Evolutionary conservation across 2,113 vertebrate species (phyloP), one percentile per base, ranked within the genome.

Genomic region (Hippocampus abdominalis): DNA sequence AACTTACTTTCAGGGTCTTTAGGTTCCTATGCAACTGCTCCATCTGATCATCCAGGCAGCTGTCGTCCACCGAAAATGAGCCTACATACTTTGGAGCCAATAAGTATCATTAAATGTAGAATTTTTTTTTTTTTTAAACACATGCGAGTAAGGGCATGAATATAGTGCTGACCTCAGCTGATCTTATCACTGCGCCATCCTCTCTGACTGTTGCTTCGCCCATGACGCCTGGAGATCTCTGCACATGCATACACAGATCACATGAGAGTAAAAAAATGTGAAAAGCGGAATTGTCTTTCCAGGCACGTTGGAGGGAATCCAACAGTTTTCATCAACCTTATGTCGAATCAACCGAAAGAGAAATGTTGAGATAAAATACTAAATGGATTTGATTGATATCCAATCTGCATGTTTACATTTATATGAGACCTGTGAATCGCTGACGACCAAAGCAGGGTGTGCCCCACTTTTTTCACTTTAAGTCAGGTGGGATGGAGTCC

Each of bases 51-150:
- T 95, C 94, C 64, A 94, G 81, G 60, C 93, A 93, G 72, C 81
- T 27, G 81, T 96, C 93, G 0, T 95, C 94, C 84, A 97, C 92
- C 0, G 68, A 68, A 81, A 98, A 98, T 44, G 96, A 98, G 57
- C 96, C 97, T 76, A 97, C 93, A 0, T 98, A 97, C 96, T 99
- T 80, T 0, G 73, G 10, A 77, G 56, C 13, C 48, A 73, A 73
- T 10, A 80, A 4, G 67, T 0, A 23, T 1, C 8, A 3, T 69
- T 2, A 70, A 40, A 46, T 15, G 3, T 6, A 6, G 3, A 44
- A 0, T n/a, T n/a, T n/a, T n/a, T n/a, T n/a, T n/a, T n/a, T n/a
- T n/a, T n/a, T n/a, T n/a, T n/a, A n/a, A n/a, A 15, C 9, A 59
- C 13, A 23, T 5, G 18, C 61, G 1, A 9, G 15, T 23, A 32